Percentiles rank a stretch among this genome's conserved stretches.
Conservation (phyloP, 1,140 invertebrate species). For the Solenopsis invicta region DNA sequence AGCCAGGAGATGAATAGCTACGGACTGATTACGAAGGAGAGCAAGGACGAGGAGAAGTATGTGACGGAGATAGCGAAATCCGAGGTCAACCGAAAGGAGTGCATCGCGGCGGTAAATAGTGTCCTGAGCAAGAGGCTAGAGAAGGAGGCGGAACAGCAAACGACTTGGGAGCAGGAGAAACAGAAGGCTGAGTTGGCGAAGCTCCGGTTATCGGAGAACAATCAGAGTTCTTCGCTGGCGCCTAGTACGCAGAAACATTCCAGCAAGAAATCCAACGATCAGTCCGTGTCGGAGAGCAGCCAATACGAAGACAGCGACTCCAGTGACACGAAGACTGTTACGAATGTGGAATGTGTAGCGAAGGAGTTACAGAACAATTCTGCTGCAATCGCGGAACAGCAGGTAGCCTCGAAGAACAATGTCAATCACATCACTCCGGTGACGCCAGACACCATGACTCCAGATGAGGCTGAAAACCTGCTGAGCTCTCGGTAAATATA, state of each 20-base stretch:
- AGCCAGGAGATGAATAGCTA: slow-evolving; percentile 19
- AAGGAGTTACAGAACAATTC: slow-evolving; percentile 54
- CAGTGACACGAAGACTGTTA: slow-evolving; percentile 80
- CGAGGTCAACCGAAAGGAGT: slow-evolving; percentile 35
- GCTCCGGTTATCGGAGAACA: slow-evolving; percentile 76
- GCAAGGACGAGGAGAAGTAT: slow-evolving; percentile 68
- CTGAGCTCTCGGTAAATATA: slow-evolving; percentile 91
- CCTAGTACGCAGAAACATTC: slow-evolving; percentile 51
- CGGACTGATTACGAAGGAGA: slow-evolving; percentile 16
- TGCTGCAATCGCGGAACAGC: slow-evolving; percentile 64
- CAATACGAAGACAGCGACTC: slow-evolving; percentile 80
- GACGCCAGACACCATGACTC: slow-evolving; percentile 92
- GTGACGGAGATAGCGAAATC: slow-evolving; percentile 38
- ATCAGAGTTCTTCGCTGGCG: slow-evolving; percentile 34
- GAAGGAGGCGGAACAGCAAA: slow-evolving; percentile 77
- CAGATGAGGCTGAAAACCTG: slow-evolving; percentile 94
- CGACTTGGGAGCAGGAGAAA: slow-evolving; percentile 85
- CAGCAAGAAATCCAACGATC: slow-evolving; percentile 58
- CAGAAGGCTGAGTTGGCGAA: slow-evolving; percentile 83
- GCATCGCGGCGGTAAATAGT: slow-evolving; percentile 53
- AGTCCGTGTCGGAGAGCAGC: slow-evolving; percentile 71
- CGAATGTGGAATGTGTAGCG: slow-evolving; percentile 73
- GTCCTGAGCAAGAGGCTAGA: slow-evolving; percentile 57
- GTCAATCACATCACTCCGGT: slow-evolving; percentile 72
- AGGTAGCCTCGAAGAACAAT: slow-evolving; percentile 72